These are phyloP conservation scores for Lepus oiostolus DNA, from an alignment of 2,797 vertebrate genomes.

Conservation along the genomic window DNA sequence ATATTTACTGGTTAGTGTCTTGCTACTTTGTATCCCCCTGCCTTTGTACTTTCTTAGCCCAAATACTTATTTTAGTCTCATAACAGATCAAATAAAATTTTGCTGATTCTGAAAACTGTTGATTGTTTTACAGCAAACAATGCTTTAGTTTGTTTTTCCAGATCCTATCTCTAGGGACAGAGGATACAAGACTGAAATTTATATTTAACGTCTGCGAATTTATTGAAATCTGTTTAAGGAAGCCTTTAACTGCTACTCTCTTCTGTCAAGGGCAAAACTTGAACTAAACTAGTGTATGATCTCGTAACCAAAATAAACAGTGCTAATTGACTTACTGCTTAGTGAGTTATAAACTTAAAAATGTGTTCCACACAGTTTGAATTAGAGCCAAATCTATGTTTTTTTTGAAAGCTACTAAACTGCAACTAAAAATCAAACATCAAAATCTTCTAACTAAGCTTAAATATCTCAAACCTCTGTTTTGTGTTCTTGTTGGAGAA, in stretches of 20 bases:
- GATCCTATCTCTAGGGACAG: background rate
- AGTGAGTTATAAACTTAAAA: background rate
- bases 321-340: background rate
- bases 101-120: background rate
- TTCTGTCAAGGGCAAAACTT: background rate
- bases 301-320: background rate
- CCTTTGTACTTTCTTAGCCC: background rate
- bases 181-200: background rate
- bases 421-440: background rate
- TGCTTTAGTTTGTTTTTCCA: background rate
- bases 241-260: background rate
- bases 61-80: background rate
- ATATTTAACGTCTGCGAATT: background rate
- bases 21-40: background rate
- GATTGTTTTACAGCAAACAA: background rate
- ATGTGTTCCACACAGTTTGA: background rate
- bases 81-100: background rate
- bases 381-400: background rate
- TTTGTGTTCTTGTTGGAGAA: slow-evolving; percentile 1
- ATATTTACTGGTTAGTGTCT: background rate
- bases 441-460: background rate
- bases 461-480: background rate
- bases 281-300: background rate
- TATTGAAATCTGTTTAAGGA: background rate
- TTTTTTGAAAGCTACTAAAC: background rate